A percentile compares a stretch with the other conserved stretches of the same genome.
These are phyloP conservation scores for Eilema depressum DNA, from an alignment of 2,888 invertebrate species.

Conservation along the genomic window DNA sequence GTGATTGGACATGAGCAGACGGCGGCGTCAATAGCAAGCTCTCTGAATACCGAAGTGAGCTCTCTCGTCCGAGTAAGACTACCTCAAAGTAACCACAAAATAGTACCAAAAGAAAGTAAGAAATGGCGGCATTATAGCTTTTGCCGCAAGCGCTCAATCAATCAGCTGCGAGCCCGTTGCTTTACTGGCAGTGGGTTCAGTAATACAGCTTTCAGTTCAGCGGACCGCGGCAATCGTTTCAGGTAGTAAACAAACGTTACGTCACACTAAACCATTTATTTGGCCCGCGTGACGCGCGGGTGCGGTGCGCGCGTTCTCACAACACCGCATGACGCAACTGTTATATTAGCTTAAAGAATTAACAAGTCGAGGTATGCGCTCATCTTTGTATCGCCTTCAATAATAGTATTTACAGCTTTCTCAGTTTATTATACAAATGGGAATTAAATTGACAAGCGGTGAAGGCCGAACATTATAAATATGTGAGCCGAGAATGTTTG, in stretches of 20 bases:
- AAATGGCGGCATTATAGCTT: neutral
- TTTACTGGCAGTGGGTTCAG: neutral
- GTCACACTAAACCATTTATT: constrained; percentile 20
- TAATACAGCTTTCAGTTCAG: neutral
- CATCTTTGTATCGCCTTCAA: neutral
- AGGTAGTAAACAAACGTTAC: constrained; percentile 36
- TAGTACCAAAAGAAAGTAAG: too few species aligned
- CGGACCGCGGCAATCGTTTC: constrained; percentile 15
- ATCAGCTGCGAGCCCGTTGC: neutral
- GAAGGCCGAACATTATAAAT: neutral
- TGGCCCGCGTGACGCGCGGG: constrained; percentile 5
- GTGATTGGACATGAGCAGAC: too few species aligned
- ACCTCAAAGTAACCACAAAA: too few species aligned
- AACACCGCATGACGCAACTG: constrained; percentile 2
- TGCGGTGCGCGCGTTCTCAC: neutral
- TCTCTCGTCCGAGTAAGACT: too few species aligned
- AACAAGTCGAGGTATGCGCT: neutral
- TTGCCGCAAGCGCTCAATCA: neutral
- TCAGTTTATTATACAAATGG: neutral
- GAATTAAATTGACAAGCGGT: neutral
- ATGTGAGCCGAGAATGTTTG: neutral
- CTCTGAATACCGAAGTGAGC: too few species aligned
- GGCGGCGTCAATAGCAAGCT: too few species aligned
- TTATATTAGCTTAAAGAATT: neutral
- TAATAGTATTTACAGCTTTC: neutral